Base-by-base conservation (phyloP, 1,140 invertebrate genomes). In the Drosophila guanche region DNA sequence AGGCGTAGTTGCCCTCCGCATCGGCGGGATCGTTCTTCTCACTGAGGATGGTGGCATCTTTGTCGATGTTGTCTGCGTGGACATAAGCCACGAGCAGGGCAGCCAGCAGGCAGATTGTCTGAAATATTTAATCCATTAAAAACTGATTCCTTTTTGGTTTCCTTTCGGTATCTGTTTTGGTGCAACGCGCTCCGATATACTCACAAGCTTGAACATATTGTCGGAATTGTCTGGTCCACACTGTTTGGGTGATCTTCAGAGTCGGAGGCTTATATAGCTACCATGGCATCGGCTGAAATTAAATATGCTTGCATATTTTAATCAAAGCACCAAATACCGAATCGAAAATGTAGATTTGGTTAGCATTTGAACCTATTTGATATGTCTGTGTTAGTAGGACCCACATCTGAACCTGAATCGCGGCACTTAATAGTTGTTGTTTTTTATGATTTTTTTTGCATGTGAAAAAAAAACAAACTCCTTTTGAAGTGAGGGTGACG, bases 201-300 rank as follows among this genome's bases (percentile, higher is more conserved):
- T 90, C 85, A 90, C 89, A 68, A 90, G 72, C 71, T 90, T 90
- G 85, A 90, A 90, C 89, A 90, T 90, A 33, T 89, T 90, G 73
- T 56, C 71, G 66, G 57, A 62, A 57, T 90, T 50, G 60, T 69
- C 83, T 78, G 73, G 74, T 80, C 70, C 68, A 75, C 80, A 89
- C 79, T 90, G 89, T 77, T 89, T 78, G 71, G 67, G 52, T 67
- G 55, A 75, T 72, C 79, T 77, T 70, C 56, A 47, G 46, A 53
- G 62, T 40, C 78, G 60, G 56, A 63, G 51, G 47, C 74, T 65
- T 88, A 86, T 83, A 72, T 60, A 74, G 60, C 57, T 52, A 68
- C 60, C 75, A 66, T 51, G 60, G 53, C 54, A 65, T 43, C 42
- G 42, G 23, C 46, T 22, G 45, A 76, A 78, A 76, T 65, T 61